Percentiles rank a stretch among this genome's conserved stretches.
Conservation (phyloP, 1,140 invertebrate species). For the Zaprionus gabonicus region DNA sequence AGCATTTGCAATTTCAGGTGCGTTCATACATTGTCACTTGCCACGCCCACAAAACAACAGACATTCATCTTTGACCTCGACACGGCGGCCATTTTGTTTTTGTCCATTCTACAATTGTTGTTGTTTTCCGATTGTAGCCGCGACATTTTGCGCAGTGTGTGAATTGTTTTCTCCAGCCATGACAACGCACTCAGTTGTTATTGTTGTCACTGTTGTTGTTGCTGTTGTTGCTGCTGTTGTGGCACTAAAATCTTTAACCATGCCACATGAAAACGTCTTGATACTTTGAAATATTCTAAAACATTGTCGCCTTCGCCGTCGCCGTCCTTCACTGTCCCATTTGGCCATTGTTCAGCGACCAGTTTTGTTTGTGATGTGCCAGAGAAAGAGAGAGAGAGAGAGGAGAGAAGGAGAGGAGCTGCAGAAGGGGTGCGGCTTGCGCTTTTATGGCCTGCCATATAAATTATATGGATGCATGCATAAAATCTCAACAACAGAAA, state of each 20-base stretch:
- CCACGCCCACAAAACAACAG: conserved; percentile 4
- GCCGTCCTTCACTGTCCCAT: conserved; percentile 55
- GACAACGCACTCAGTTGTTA: conserved; percentile 24
- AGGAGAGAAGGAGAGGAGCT: not conserved
- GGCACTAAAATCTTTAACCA: conserved; percentile 78
- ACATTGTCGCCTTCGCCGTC: conserved; percentile 31
- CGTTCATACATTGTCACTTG: not conserved
- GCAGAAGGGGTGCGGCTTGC: conserved; percentile 31
- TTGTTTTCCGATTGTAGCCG: conserved; percentile 62
- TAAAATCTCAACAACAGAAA: conserved; percentile 30
- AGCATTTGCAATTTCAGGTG: not conserved
- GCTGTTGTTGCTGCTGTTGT: conserved; percentile 36
- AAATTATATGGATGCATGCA: conserved; percentile 63
- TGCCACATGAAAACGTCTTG: conserved; percentile 73
- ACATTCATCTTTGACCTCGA: conserved; percentile 67
- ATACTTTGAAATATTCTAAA: conserved; percentile 41
- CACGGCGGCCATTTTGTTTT: conserved; percentile 70
- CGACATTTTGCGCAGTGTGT: conserved; percentile 67
- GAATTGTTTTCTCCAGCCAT: conserved; percentile 61
- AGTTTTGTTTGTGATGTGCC: conserved; percentile 26
- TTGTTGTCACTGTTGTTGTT: not conserved
- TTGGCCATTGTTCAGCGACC: conserved; percentile 20
- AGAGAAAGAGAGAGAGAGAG: not conserved
- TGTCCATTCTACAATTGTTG: conserved; percentile 30
- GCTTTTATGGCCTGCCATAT: conserved; percentile 70